Evolutionary conservation across 2,113 vertebrate genomes (phyloP).

Genomic region (Anarhynchus alexandrinus): DNA sequence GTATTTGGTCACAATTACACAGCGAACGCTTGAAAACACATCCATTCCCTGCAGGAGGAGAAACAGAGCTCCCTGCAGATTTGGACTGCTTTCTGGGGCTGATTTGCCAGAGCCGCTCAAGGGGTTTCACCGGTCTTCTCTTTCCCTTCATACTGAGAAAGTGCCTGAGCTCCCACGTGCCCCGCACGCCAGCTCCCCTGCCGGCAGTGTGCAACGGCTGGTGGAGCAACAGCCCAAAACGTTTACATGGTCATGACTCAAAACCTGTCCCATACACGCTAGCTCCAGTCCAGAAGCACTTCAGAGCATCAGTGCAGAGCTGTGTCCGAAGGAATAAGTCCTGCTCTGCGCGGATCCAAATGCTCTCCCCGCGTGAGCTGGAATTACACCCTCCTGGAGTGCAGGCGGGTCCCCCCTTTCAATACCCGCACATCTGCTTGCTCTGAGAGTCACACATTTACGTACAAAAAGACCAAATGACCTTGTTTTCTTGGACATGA

Average conservation of each 20-base stretch:
- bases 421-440: background rate
- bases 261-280: background rate
- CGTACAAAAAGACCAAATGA: background rate
- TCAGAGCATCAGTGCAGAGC: background rate
- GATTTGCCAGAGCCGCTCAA: background rate
- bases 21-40: background rate
- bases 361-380: background rate
- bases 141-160: background rate
- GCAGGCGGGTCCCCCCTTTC: background rate
- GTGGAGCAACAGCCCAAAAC: background rate
- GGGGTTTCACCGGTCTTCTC: background rate
- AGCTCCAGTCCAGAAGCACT: background rate
- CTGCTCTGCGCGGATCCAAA: background rate
- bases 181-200: background rate
- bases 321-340: background rate
- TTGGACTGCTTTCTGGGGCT: background rate
- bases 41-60: constrained; percentile 12
- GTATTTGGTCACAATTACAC: background rate
- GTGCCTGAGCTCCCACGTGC: fast-evolving
- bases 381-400: background rate
- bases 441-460: background rate
- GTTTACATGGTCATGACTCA: fast-evolving
- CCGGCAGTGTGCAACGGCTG: background rate
- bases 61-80: background rate
- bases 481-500: background rate